A percentile compares a stretch with the other conserved stretches of the same genome.
Evolutionary conservation across 1,140 invertebrate genomes (phyloP).

Genomic region (Choristoneura fumiferana): DNA sequence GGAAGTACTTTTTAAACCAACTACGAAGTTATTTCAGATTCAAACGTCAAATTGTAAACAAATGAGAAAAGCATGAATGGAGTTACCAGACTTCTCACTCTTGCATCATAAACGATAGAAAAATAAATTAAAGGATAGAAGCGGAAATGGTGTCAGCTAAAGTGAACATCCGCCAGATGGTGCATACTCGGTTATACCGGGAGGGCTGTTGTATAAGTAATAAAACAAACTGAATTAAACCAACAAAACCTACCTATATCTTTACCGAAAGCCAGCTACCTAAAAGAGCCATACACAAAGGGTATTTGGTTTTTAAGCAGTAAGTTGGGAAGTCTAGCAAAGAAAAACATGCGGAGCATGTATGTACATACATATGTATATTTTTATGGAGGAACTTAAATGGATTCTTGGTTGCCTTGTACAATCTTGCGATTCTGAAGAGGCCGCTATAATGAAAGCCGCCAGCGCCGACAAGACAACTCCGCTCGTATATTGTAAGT

Average conservation of each 20-base stretch:
- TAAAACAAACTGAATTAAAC: conserved; percentile 17
- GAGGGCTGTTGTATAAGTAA: neutral
- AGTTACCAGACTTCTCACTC: conserved; percentile 32
- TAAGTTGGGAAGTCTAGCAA: neutral
- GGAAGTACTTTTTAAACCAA: neutral
- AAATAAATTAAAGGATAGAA: conserved; percentile 58
- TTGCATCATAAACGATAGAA: conserved; percentile 61
- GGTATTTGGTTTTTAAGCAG: conserved; percentile 5
- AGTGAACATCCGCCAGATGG: conserved; percentile 75
- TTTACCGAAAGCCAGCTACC: neutral
- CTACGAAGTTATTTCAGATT: conserved; percentile 8
- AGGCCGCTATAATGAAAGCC: conserved; percentile 20
- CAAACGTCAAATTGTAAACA: no score
- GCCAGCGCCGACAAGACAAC: conserved; percentile 21
- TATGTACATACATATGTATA: conserved; percentile 10
- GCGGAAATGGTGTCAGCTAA: conserved; percentile 68
- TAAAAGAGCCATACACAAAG: conserved; percentile 3
- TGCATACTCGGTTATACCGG: conserved; percentile 31
- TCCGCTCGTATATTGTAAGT: conserved; percentile 23
- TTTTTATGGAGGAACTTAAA: conserved; percentile 5
- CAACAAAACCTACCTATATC: neutral
- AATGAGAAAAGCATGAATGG: conserved; percentile 15
- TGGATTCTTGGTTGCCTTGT: conserved; percentile 4
- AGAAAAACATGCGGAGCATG: neutral
- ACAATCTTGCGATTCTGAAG: conserved; percentile 21